phyloP scores from a whole-genome alignment of 2,797 vertebrate genomes.

The Acrossocheilus fasciatus region DNA sequence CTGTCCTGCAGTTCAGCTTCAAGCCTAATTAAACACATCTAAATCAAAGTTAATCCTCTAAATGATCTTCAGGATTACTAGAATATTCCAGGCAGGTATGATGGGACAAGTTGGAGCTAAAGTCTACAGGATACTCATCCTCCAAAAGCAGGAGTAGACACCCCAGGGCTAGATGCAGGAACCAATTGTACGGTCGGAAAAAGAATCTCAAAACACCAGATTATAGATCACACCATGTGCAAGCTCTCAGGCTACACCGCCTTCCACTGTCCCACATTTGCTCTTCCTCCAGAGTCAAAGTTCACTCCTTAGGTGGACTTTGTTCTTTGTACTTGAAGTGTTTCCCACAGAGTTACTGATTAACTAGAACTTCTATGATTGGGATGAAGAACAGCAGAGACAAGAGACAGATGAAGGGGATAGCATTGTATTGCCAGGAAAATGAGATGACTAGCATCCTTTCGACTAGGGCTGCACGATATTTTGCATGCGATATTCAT shows the following conservation, averaged over 20 bases:
- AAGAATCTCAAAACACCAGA: background rate
- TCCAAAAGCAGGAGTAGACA: too few relatives aligned
- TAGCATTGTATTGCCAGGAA: background rate
- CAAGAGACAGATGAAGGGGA: background rate
- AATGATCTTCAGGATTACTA: too few relatives aligned
- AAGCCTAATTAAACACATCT: background rate
- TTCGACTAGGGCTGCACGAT: too few relatives aligned
- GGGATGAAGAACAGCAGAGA: background rate
- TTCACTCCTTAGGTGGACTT: background rate
- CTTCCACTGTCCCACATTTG: background rate
- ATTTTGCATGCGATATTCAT: too few relatives aligned
- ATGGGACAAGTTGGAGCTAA: background rate
- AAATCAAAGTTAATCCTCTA: background rate
- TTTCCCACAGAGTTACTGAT: conserved; percentile 17
- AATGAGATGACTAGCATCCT: background rate
- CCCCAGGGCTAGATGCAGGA: background rate
- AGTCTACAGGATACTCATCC: background rate
- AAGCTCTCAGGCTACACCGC: background rate
- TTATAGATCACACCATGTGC: background rate
- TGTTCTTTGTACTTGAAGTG: background rate
- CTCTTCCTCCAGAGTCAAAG: conserved; percentile 3
- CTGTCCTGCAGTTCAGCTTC: background rate
- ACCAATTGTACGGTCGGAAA: background rate
- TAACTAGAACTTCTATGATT: background rate
- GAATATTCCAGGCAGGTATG: background rate